phyloP scores from a whole-genome alignment of 2,888 invertebrate species.

The Seira musarum region DNA sequence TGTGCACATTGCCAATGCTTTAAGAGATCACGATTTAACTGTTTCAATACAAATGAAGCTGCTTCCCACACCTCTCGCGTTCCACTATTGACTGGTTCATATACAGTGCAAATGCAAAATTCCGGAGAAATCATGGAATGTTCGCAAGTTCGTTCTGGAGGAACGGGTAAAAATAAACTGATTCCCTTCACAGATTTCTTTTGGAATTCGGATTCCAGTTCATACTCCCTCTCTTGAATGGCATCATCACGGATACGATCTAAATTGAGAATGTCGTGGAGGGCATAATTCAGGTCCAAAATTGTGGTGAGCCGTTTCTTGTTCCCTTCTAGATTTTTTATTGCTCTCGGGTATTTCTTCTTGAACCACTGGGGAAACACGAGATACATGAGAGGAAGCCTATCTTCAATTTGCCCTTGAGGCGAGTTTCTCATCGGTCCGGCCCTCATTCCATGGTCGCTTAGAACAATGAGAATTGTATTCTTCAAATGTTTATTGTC shows the following conservation, averaged over 20 bases:
- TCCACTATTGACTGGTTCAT: constrained; percentile 71
- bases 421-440: constrained; percentile 74
- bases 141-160: constrained; percentile 81
- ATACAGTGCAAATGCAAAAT: constrained; percentile 90
- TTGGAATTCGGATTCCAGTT: no score
- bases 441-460: constrained; percentile 73
- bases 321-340: constrained; percentile 76
- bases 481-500: constrained; percentile 70
- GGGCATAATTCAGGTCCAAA: neutral
- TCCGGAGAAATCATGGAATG: constrained; percentile 83
- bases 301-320: constrained; percentile 74
- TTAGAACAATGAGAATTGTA: constrained; percentile 70
- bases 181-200: no score
- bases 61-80: constrained; percentile 78
- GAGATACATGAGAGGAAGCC: constrained; percentile 75
- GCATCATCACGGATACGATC: neutral
- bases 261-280: neutral
- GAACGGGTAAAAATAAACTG: constrained; percentile 84
- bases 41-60: constrained; percentile 75
- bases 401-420: constrained; percentile 71
- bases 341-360: constrained; percentile 72
- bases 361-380: constrained; percentile 79
- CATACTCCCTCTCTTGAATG: no score
- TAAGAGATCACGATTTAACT: constrained; percentile 80
- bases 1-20: constrained; percentile 79